Conservation (phyloP, 2,113 vertebrate species). For the Apodemus sylvaticus region DNA sequence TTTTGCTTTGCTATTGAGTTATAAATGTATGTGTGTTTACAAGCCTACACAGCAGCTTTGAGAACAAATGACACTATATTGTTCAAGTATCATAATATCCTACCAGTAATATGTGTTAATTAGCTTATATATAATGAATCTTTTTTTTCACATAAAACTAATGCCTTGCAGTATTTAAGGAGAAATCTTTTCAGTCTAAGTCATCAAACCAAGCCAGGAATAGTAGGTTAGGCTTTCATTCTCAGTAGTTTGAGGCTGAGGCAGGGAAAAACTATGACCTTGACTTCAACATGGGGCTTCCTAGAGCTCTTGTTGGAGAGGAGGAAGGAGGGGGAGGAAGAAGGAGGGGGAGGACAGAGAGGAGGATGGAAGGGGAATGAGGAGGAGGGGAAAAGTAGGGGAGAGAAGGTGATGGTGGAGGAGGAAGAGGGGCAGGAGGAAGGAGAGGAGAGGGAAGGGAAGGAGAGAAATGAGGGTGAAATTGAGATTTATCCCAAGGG, state of each 20-base stretch:
- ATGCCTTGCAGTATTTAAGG: neutral
- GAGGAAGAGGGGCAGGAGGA: too few relatives aligned
- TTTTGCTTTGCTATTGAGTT: neutral
- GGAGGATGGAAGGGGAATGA: neutral
- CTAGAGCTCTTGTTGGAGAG: neutral
- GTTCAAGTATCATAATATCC: neutral
- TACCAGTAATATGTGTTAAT: neutral
- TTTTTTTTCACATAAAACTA: neutral
- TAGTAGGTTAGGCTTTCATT: neutral
- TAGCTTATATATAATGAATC: neutral
- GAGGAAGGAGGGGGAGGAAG: too few relatives aligned
- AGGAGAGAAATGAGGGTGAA: neutral
- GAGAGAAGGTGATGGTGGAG: too few relatives aligned
- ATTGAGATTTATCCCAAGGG: neutral
- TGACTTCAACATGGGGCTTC: neutral
- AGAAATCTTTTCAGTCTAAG: neutral
- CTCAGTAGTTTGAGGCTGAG: neutral
- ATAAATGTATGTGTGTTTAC: neutral
- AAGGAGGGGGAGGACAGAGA: too few relatives aligned
- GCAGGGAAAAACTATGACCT: neutral
- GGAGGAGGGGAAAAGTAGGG: neutral
- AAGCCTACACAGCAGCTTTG: neutral
- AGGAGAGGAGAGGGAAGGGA: neutral
- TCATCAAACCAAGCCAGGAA: neutral
- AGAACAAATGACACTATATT: slow-evolving; percentile 1